Evolutionary conservation across 2,113 vertebrate genomes (phyloP).

Genomic region (Vombatus ursinus): DNA sequence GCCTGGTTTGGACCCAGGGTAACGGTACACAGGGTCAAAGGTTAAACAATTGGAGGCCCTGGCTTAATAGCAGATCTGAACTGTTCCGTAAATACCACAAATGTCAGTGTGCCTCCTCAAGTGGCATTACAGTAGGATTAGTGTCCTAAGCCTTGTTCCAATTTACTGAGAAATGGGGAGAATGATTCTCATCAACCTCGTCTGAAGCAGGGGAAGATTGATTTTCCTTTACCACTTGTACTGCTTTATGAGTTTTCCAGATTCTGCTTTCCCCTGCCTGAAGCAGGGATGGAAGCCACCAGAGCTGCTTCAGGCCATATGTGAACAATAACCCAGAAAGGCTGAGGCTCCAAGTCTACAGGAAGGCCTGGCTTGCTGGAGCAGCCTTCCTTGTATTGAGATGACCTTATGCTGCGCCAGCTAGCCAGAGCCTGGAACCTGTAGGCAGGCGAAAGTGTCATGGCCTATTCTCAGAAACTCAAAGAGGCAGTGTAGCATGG

Average conservation of each 20-base stretch:
- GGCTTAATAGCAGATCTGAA: conserved; percentile 73
- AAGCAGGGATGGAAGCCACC: conserved; percentile 53
- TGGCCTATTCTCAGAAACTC: not conserved
- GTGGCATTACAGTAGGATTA: conserved; percentile 78
- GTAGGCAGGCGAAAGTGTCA: not conserved
- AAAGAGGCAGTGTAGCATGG: not conserved
- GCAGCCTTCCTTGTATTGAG: not conserved
- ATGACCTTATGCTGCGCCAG: not conserved
- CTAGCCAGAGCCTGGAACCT: not conserved
- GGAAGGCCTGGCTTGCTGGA: conserved; percentile 39
- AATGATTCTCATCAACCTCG: conserved; percentile 76
- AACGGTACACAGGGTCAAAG: conserved; percentile 70
- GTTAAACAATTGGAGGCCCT: conserved; percentile 73
- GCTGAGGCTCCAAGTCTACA: conserved; percentile 41
- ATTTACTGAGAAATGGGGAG: conserved; percentile 76
- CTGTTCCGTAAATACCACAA: conserved; percentile 76
- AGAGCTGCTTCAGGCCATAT: conserved; percentile 61
- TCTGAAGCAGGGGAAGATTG: conserved; percentile 75
- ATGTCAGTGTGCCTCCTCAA: conserved; percentile 77
- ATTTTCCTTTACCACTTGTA: conserved; percentile 76
- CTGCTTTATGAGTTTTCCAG: conserved; percentile 78
- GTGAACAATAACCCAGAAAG: conserved; percentile 72
- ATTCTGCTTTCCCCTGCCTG: conserved; percentile 59
- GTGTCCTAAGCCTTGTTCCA: conserved; percentile 76
- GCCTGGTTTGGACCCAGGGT: conserved; percentile 48